phyloP scores from a whole-genome alignment of 2,888 invertebrate genomes.

The Tridacna crocea region DNA sequence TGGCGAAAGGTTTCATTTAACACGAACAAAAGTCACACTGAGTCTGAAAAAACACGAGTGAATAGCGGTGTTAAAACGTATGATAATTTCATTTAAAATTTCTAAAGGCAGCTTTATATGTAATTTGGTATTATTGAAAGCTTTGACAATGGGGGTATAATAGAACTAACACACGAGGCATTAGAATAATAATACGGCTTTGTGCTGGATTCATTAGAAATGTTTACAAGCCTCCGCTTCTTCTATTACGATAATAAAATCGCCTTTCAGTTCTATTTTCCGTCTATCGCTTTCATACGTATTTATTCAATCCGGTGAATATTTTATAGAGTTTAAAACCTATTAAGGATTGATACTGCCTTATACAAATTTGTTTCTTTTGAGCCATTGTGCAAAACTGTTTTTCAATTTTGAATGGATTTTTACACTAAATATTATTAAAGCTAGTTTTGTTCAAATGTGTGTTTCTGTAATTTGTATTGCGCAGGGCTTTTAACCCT shows the following conservation, averaged over 20 bases:
- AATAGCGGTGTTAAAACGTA: slow-evolving; percentile 66
- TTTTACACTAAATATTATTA: slow-evolving; percentile 24
- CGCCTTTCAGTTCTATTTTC: slow-evolving; percentile 56
- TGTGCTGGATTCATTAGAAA: slow-evolving; percentile 57
- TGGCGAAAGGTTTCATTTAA: slow-evolving; percentile 59
- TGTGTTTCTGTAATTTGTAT: slow-evolving; percentile 10
- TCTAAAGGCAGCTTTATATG: slow-evolving; percentile 64
- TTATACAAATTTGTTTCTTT: slow-evolving; percentile 23
- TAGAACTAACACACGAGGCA: slow-evolving; percentile 56
- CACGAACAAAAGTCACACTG: slow-evolving; percentile 50
- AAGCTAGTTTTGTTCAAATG: slow-evolving; percentile 19
- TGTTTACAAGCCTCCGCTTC: slow-evolving; percentile 53
- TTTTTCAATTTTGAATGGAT: slow-evolving; percentile 6
- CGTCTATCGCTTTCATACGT: slow-evolving; percentile 40
- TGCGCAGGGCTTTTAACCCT: neutral
- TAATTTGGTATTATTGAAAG: slow-evolving; percentile 61
- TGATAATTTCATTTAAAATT: slow-evolving; percentile 68
- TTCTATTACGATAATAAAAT: slow-evolving; percentile 54
- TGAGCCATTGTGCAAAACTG: slow-evolving; percentile 23
- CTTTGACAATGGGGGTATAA: slow-evolving; percentile 49
- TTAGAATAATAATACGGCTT: slow-evolving; percentile 51
- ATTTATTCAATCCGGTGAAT: slow-evolving; percentile 55
- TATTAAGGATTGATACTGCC: slow-evolving; percentile 20
- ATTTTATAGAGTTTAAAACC: slow-evolving; percentile 53
- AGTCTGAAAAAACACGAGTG: slow-evolving; percentile 49